Evolutionary conservation across 2,888 invertebrate species (phyloP).

Genomic region (Epinotia nisella): DNA sequence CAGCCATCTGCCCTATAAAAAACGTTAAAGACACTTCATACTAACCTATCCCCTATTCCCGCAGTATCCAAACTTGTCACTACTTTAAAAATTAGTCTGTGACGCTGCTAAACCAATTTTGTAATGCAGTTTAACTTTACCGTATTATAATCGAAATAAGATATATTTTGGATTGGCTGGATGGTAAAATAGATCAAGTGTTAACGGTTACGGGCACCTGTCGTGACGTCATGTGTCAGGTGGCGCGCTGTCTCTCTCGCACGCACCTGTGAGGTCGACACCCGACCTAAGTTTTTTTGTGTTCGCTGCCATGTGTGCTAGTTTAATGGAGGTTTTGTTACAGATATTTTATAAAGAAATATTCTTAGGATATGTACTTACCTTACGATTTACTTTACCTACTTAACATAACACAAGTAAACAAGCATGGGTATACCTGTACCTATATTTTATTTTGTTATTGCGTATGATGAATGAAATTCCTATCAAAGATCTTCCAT

Average conservation of each 20-base stretch:
- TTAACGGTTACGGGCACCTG: constrained; percentile 66
- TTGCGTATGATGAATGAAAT: too few relatives aligned
- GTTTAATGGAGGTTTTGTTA: not conserved
- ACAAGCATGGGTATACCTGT: too few relatives aligned
- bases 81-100: constrained; percentile 11
- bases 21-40: constrained; percentile 40
- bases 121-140: not conserved
- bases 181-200: not conserved
- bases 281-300: constrained; percentile 33
- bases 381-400: too few relatives aligned
- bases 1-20: constrained; percentile 56
- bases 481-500: too few relatives aligned
- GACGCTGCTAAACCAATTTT: not conserved
- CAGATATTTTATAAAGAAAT: not conserved
- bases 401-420: too few relatives aligned
- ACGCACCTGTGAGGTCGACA: constrained; percentile 44
- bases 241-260: constrained; percentile 53
- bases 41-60: constrained; percentile 2
- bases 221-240: constrained; percentile 65
- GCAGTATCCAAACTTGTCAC: not conserved
- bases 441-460: too few relatives aligned
- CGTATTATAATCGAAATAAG: not conserved
- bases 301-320: not conserved
- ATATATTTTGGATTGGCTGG: not conserved
- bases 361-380: not conserved